Conservation (phyloP, 1,140 invertebrate genomes). For the Orchestia grillus region DNA sequence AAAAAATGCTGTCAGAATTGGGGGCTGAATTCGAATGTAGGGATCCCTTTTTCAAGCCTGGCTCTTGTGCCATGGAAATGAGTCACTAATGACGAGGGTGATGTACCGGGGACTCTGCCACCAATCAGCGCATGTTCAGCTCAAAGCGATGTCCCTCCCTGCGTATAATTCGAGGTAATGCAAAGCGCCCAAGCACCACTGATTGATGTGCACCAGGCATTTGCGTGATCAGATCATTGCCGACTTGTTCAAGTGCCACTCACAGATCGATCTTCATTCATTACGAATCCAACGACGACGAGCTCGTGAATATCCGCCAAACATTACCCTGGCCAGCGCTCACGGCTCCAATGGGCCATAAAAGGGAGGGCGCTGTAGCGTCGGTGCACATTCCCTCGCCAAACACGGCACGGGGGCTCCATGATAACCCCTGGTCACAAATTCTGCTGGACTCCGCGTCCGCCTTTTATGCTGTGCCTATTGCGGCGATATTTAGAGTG, state of each 20-base stretch:
- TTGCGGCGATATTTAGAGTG: background rate
- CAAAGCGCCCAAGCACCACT: background rate
- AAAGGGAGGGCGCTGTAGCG: background rate
- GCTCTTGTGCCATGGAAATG: background rate
- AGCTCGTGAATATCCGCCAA: background rate
- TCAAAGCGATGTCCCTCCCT: background rate
- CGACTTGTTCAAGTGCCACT: background rate
- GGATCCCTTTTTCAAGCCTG: background rate
- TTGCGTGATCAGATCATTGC: constrained; percentile 7
- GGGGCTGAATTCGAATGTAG: background rate
- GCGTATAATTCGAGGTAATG: background rate
- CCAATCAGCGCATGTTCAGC: background rate
- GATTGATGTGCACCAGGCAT: background rate
- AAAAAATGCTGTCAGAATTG: too few species aligned
- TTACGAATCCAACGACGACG: background rate
- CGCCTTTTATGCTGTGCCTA: background rate
- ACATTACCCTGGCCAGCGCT: background rate
- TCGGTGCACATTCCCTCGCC: background rate
- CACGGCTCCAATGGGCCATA: background rate
- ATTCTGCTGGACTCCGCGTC: background rate
- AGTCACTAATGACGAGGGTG: background rate
- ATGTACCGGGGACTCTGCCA: background rate
- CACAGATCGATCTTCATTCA: background rate
- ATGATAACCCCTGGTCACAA: background rate
- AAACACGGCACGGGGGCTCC: background rate